Base-by-base conservation (phyloP, 2,113 vertebrate species). In the Ictidomys tridecemlineatus region DNA sequence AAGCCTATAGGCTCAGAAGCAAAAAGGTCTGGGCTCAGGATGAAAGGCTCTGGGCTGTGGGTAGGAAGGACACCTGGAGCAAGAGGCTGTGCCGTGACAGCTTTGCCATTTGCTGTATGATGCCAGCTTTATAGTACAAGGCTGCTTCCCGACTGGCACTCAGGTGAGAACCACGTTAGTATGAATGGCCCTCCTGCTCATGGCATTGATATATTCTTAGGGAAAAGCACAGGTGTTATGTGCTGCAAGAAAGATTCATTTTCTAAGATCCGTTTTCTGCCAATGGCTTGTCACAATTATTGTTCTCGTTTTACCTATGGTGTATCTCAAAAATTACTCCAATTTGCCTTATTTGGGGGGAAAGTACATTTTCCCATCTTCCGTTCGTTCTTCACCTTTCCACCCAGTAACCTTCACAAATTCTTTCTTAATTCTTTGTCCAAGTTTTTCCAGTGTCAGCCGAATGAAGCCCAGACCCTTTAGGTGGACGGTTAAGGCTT, bases 51-150 rank as follows among this genome's bases (percentile, higher is more conserved):
- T 32, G 32, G 53, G 32, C 17, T n/a, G 37, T 5, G 34, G 30
- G 37, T 45, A 45, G 34, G 42, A 58, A 48, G 14, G 39, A 30
- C 39, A 20, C 7, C 26, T 8, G 51, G 1, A 6, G 67, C 6
- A 39, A 13, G 24, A 4, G 0, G 2, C 84, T 20, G 13, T 8
- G 12, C 28, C 3, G 0, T 10, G 4, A 0, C 28, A 7, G 1
- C 22, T n/a, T 56, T 5, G 0, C 63, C 8, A 0, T 26, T 12
- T 30, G 30, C 4, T 0, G 0, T 12, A 1, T 10, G 4, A 0
- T 1, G 1, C 73, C 42, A 9, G 0, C 22, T 26, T 17, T 1
- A 3, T 11, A 2, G 0, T n/a, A 39, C 32, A 18, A 10, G 24
- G 17, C 13, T 4, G 18, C 22, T 13, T 7, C 1, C 45, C 5